Percentiles rank a stretch among this genome's conserved stretches.
These are phyloP conservation scores for Ormyrus pomaceus DNA, from an alignment of 2,888 invertebrate genomes.

Conservation along the genomic window DNA sequence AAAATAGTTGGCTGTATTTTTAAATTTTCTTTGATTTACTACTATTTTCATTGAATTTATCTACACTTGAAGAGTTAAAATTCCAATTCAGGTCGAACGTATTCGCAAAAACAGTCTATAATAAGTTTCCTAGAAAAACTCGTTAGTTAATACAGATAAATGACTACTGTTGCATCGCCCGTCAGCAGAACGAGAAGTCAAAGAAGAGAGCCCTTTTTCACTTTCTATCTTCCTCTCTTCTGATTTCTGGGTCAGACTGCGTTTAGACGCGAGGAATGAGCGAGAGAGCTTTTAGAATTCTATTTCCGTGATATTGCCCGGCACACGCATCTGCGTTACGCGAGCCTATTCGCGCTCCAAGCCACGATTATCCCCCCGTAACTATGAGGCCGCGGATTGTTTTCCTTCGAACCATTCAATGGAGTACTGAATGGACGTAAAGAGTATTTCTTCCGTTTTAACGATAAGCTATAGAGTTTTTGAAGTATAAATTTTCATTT, in stretches of 20 bases:
- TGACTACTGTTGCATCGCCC: neutral
- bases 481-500: too few relatives aligned
- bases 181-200: neutral
- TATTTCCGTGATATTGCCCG: constrained; percentile 47
- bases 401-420: constrained; percentile 40
- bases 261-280: constrained; percentile 31
- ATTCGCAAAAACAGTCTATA: constrained; percentile 16
- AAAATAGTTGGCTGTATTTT: too few relatives aligned
- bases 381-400: constrained; percentile 4
- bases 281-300: constrained; percentile 51
- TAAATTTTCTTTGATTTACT: too few relatives aligned
- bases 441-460: too few relatives aligned
- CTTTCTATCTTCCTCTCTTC: constrained; percentile 23
- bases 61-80: too few relatives aligned
- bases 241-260: constrained; percentile 52
- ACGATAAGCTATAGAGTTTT: too few relatives aligned
- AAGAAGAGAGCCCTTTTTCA: constrained; percentile 29
- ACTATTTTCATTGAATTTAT: too few relatives aligned
- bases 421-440: constrained; percentile 20
- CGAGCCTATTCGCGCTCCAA: neutral
- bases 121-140: constrained; percentile 40
- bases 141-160: constrained; percentile 46
- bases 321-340: neutral
- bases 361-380: neutral
- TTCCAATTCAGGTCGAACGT: too few relatives aligned